Conservation (phyloP, 2,113 vertebrate species). For the Malurus alboscapulatus region DNA sequence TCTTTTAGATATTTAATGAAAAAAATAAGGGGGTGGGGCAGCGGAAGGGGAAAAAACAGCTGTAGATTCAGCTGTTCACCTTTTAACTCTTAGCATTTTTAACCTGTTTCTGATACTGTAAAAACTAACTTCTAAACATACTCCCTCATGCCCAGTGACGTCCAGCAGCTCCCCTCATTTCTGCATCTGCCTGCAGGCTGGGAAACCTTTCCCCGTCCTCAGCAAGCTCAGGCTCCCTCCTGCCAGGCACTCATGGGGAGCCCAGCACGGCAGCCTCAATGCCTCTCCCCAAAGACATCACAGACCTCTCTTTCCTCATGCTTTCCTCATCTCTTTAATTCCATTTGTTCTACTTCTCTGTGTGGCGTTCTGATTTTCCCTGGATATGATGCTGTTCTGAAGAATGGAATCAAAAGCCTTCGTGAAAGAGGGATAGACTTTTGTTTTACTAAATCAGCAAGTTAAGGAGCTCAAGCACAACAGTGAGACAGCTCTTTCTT, state of each 20-base stretch:
- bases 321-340: background rate
- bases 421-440: background rate
- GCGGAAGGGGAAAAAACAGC: too few species aligned
- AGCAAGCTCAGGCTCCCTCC: rapidly evolving
- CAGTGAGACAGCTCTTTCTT: background rate
- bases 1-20: background rate
- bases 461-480: background rate
- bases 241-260: rapidly evolving
- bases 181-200: rapidly evolving
- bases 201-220: background rate
- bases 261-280: background rate
- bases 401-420: background rate
- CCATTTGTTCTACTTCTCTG: background rate
- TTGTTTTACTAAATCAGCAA: background rate
- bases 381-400: background rate
- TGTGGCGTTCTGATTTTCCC: background rate
- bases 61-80: background rate
- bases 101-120: background rate
- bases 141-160: background rate
- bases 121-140: background rate
- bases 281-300: background rate
- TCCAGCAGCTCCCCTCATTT: background rate
- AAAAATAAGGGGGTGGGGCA: too few species aligned
- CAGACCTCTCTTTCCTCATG: background rate
- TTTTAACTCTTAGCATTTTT: background rate